These are phyloP conservation scores for Holothuria leucospilota DNA, from an alignment of 53 echinoderm and acorn worm genomes.

Conservation along the genomic window DNA sequence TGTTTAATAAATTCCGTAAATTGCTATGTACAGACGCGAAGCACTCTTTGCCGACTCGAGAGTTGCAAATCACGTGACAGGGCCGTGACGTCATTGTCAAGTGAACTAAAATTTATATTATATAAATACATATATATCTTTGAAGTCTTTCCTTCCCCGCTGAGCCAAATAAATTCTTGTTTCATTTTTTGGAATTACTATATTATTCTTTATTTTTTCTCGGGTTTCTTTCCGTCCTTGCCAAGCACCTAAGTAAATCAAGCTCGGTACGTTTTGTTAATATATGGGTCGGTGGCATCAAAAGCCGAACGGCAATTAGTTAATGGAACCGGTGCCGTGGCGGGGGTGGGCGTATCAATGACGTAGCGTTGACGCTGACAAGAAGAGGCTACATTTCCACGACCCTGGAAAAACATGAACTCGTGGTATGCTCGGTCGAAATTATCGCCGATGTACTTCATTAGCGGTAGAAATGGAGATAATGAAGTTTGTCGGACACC, in stretches of 20 bases:
- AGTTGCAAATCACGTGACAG: not conserved
- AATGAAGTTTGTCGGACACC: too few species aligned
- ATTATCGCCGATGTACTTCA: too few species aligned
- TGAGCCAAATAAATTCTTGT: constrained; percentile 43
- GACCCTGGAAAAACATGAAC: constrained; percentile 1
- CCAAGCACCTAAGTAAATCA: constrained; percentile 20
- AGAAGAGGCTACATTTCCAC: not conserved
- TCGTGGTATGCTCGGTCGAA: too few species aligned
- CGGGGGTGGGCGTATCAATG: constrained; percentile 16
- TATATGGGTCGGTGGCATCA: constrained; percentile 42
- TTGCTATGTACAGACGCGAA: not conserved
- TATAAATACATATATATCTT: constrained; percentile 41
- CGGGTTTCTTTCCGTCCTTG: not conserved
- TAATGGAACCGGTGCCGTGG: constrained; percentile 37
- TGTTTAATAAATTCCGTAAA: constrained; percentile 35
- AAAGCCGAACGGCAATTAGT: constrained; percentile 38
- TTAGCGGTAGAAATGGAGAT: too few species aligned
- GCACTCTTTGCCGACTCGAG: too few species aligned
- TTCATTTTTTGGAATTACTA: constrained; percentile 16
- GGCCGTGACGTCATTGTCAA: constrained; percentile 16
- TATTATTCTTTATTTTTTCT: not conserved
- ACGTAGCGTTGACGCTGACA: constrained; percentile 22
- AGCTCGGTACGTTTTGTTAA: constrained; percentile 10
- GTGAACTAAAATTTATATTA: constrained; percentile 30
- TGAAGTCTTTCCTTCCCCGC: constrained; percentile 35